Evolutionary conservation across 2,113 vertebrate genomes (phyloP), one percentile per base, ranked within the genome.

Genomic region (Lota lota): DNA sequence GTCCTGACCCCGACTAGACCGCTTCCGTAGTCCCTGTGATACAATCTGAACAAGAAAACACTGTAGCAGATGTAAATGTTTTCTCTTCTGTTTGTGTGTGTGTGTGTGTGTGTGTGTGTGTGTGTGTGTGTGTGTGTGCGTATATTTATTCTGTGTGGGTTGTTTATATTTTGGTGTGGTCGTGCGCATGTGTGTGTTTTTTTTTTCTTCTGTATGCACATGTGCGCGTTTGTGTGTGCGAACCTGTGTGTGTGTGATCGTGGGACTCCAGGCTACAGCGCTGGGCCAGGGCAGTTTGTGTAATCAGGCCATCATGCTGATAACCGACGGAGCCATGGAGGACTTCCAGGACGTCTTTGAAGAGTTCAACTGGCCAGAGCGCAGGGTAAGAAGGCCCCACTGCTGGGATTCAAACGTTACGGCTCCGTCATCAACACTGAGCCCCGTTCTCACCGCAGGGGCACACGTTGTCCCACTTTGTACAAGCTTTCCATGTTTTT

Each of bases 281-380:
- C 86, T 89, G 15, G 90, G 92, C 47, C 93, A 92, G 83, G 97
- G 97, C 64, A 96, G 95, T 64, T 84, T 97, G 79, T 99, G 97
- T 85, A 99, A 96, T 87, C 97, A 98, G 81, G 96, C 94, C 57
- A 95, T 99, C 90, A 99, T 99, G 97, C 89, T 99, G 83, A 95
- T 99, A 86, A 95, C 95, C 0, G 97, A 98, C 0, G 96, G 97
- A 16, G 97, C 96, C 0, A 95, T 98, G 92, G 96, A 97, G 77
- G 95, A 95, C 71, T 97, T 95, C 0, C 89, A 97, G 82, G 88
- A 93, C 0, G 95, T 98, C 70, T 95, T 98, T 80, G 90, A 97
- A 74, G 91, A 96, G 60, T 98, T 95, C 84, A 98, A 98, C 82
- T 96, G 94, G 95, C 96, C 95, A 0, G 96, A 97, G 22, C 88